Percentiles rank a stretch among this genome's conserved stretches.
phyloP scores from a whole-genome alignment of 2,113 vertebrate genomes.

The Ifrita kowaldi region DNA sequence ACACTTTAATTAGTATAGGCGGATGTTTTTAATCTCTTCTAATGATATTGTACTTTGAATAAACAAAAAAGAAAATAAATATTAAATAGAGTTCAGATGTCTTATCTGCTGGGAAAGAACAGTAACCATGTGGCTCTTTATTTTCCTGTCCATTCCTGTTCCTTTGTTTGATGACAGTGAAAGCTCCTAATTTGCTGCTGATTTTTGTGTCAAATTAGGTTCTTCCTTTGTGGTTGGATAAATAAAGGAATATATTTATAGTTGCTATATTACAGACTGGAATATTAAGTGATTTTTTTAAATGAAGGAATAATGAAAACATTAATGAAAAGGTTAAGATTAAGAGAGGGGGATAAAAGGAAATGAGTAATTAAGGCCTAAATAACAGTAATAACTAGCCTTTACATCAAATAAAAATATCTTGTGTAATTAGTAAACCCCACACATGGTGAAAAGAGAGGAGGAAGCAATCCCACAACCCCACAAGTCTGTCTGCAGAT shows the following conservation, averaged over 20 bases:
- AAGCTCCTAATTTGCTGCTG: neutral
- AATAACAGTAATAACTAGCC: neutral
- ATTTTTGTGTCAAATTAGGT: neutral
- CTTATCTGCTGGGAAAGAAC: neutral
- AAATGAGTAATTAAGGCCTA: neutral
- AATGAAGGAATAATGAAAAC: neutral
- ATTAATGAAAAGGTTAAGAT: neutral
- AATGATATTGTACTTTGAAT: neutral
- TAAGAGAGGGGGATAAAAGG: neutral
- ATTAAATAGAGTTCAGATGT: neutral
- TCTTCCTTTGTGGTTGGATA: neutral
- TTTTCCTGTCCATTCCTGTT: neutral
- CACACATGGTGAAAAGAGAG: neutral
- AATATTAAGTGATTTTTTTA: neutral
- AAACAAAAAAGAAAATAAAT: neutral
- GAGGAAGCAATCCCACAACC: neutral
- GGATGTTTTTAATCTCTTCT: neutral
- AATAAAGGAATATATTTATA: neutral
- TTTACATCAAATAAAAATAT: neutral
- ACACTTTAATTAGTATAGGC: neutral
- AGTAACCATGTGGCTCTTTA: neutral
- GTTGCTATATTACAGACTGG: neutral
- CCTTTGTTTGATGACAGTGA: neutral
- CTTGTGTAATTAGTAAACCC: neutral
- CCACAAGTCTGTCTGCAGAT: neutral